These are phyloP conservation scores for Premnoplex brunnescens DNA, from an alignment of 2,797 vertebrate species.

Conservation along the genomic window DNA sequence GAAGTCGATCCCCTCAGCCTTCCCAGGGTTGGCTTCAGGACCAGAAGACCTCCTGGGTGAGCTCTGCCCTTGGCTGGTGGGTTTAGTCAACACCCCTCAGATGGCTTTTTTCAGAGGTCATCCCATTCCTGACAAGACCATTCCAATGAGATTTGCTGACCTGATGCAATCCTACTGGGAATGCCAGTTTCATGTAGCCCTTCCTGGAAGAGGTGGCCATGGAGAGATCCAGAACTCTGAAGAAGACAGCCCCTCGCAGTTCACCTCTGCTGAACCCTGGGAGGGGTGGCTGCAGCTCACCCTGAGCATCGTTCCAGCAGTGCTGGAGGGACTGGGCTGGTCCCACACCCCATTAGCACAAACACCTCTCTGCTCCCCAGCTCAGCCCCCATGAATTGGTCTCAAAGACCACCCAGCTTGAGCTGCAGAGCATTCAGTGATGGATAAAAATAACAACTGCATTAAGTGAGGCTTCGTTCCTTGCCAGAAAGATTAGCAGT, in stretches of 20 bases:
- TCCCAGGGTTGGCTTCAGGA: neutral
- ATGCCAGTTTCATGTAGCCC: fast-evolving
- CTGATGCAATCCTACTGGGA: neutral
- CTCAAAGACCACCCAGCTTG: constrained; percentile 64
- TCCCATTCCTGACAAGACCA: neutral
- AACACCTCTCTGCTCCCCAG: neutral
- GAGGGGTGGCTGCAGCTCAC: neutral
- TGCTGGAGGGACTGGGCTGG: neutral
- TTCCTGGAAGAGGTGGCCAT: neutral
- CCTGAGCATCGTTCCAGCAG: neutral
- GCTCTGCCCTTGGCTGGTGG: neutral
- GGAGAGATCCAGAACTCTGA: neutral
- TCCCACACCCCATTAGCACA: neutral
- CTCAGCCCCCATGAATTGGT: neutral
- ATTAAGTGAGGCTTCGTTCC: neutral
- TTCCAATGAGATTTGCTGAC: neutral
- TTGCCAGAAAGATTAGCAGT: neutral
- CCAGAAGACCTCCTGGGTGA: neutral
- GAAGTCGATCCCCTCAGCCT: neutral
- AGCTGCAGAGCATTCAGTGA: neutral
- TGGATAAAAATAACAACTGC: constrained; percentile 48
- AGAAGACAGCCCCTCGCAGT: neutral
- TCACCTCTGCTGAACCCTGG: neutral
- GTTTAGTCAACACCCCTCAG: neutral
- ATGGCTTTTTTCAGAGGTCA: neutral